Base-by-base conservation (phyloP, 1,140 invertebrate genomes). In the honey bee (Apis mellifera) region DNA sequence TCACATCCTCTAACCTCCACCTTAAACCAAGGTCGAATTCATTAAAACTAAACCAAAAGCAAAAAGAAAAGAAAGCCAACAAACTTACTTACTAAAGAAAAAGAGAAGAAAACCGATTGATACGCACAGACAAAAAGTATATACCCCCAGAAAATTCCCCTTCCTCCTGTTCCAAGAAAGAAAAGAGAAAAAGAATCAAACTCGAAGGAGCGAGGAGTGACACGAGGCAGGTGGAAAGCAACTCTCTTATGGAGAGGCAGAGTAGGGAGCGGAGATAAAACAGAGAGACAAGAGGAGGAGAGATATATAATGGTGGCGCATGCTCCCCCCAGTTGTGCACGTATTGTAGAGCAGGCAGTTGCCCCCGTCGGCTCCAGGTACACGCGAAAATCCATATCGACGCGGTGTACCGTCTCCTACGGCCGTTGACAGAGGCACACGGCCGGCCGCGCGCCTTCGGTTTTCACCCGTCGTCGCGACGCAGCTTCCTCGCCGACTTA, bases 381-480 rank as follows among this genome's bases (percentile, higher is more conserved):
- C 57, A 59, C 48, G 32, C 21, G 84, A 80, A 84, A 85, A 88
- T 88, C 86, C 80, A 77, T 86, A 86, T 77, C 57, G 60, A 1
- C 59, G 50, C 23, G 15, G 48, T 55, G 81, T 21, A 50, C 32
- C 69, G 69, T 70, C n/a, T 66, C 52, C 59, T 59, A 52, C 76
- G 68, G 50, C 32, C 75, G 60, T 64, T 71, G 65, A 71, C 57
- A 65, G 68, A 65, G 57, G 23, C 59, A 15, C 42, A 48, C 55
- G 19, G 21, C 23, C 26, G 21, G 19, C 15, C 19, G 70, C 54
- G 32, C 54, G 21, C 55, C n/a, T n/a, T n/a, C n/a, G n/a, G n/a
- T n/a, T n/a, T 8, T 32, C 55, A 60, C 66, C n/a, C n/a, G n/a
- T n/a, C 66, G 65, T 82, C 72, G 62, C 55, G 59, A 82, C 74